Evolutionary conservation across 2,797 vertebrate species (phyloP), one percentile per base, ranked within the genome.

Genomic region (Siniperca undulata): DNA sequence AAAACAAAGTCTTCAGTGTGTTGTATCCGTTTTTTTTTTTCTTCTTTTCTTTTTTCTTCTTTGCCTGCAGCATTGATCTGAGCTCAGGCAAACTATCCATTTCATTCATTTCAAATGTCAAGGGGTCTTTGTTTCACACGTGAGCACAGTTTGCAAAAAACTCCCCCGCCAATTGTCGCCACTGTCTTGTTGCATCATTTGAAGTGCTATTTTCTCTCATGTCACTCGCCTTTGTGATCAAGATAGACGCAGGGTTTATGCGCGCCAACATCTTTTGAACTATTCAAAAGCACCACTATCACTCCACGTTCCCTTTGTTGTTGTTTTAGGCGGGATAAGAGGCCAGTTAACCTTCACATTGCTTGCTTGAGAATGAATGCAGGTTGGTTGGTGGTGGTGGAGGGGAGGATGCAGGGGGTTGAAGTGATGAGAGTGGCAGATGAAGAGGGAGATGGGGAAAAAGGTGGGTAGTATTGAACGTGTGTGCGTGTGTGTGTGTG

Each of bases 151-250:
- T 91, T 83, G 83, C 76, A 87, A 90, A 82, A 44, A 89, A 86
- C 82, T 82, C 70, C 42, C 30, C 67, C 4, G 36, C 84, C 86
- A 81, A 89, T 88, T 90, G 89, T 91, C 62, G 40, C 89, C 88
- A 83, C 86, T 88, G 91, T 92, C 88, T 92, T 71, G 80, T 88
- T 91, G 89, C 91, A 75, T 93, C 91, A 93, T 89, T 87, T 93
- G 81, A 93, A 92, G 91, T 86, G 85, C 83, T 90, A 68, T 90
- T 91, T 90, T 92, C 82, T 82, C 77, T 69, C 74, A 40, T 62
- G 84, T 90, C 86, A 56, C 72, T 60, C 65, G 83, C 74, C 83
- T 92, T 83, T 87, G 88, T 92, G 86, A 91, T 93, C 75, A 73
- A 91, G 91, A 89, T 55, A 83, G 91, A 86, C 86, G 11, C 19